Percentiles rank a stretch among this genome's conserved stretches.
phyloP scores from a whole-genome alignment of 2,888 invertebrate genomes.

The Gandaritis pyraliata region DNA sequence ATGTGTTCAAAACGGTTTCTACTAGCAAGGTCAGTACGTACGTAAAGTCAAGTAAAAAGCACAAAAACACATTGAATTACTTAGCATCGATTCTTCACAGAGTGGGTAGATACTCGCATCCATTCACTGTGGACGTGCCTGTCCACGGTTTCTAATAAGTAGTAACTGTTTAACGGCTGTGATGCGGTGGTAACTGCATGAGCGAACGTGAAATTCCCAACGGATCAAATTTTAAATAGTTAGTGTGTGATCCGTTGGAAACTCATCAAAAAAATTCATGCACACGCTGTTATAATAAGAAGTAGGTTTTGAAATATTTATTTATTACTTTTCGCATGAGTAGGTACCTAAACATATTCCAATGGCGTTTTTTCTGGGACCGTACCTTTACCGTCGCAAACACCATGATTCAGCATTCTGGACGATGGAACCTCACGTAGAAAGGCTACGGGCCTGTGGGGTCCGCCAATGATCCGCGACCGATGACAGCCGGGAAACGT shows the following conservation, averaged over 20 bases:
- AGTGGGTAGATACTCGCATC: not conserved
- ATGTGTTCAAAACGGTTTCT: not conserved
- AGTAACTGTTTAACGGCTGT: not conserved
- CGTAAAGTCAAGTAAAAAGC: not conserved
- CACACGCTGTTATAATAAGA: too few relatives aligned
- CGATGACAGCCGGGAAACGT: constrained; percentile 21
- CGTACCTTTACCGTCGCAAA: constrained; percentile 34
- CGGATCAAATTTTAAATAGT: too few relatives aligned
- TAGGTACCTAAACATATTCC: too few relatives aligned
- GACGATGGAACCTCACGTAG: constrained; percentile 3
- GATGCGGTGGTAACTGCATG: not conserved
- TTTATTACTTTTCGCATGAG: too few relatives aligned
- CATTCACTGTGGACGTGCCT: constrained; percentile 5
- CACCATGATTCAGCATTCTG: constrained; percentile 38
- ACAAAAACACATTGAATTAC: not conserved
- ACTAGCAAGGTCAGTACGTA: too few relatives aligned
- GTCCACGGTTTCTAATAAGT: not conserved
- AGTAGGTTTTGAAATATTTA: too few relatives aligned
- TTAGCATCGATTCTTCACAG: constrained; percentile 10
- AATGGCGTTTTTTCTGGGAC: not conserved
- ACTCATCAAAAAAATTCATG: too few relatives aligned
- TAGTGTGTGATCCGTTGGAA: too few relatives aligned
- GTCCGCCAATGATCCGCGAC: constrained; percentile 35
- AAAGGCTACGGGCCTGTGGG: constrained; percentile 15
- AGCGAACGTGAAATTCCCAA: too few relatives aligned